Conservation (phyloP, 2,113 vertebrate genomes). For the Xenus cinereus region DNA sequence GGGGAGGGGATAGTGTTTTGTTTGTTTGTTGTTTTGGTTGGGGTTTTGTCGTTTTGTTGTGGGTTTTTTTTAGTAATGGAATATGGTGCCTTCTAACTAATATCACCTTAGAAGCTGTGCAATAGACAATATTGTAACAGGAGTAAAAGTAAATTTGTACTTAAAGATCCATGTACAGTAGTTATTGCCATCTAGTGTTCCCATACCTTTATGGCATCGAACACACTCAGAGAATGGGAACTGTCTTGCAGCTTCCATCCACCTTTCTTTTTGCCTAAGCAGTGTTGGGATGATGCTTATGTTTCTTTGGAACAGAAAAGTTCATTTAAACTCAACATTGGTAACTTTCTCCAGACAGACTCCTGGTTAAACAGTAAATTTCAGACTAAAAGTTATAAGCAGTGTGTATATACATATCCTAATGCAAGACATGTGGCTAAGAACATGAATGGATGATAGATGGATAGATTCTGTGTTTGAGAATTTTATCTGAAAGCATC, state of each 20-base stretch:
- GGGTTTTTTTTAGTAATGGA: not conserved
- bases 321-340: not conserved
- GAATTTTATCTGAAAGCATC: not conserved
- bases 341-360: not conserved
- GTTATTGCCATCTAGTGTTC: conserved; percentile 65
- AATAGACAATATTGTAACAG: not conserved
- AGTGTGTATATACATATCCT: not conserved
- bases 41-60: not conserved
- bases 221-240: not conserved
- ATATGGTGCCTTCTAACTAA: not conserved
- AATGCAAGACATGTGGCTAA: not conserved
- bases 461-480: not conserved
- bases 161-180: not conserved
- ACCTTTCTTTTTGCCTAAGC: not conserved
- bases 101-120: not conserved
- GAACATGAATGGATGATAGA: not conserved
- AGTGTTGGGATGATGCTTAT: not conserved
- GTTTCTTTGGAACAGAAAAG: not conserved
- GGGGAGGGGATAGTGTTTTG: accelerated
- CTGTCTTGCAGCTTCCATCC: not conserved
- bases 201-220: conserved; percentile 8
- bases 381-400: not conserved
- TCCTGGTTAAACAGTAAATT: not conserved
- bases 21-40: not conserved
- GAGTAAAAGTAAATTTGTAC: not conserved